Evolutionary conservation across 1,140 invertebrate genomes (phyloP).

Genomic region (Coenobita brevimanus): DNA sequence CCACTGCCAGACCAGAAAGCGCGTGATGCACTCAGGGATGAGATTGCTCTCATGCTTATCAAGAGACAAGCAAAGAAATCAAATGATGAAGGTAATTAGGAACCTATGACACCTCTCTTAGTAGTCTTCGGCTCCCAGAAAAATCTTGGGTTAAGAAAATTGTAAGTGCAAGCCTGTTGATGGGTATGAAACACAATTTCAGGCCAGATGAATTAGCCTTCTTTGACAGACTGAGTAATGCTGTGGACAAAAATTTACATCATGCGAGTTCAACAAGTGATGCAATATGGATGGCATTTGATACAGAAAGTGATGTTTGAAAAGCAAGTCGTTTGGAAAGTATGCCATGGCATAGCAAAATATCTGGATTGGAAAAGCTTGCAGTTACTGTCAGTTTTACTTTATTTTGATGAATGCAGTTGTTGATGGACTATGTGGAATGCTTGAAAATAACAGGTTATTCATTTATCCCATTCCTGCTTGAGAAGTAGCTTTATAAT

Average conservation of each 20-base stretch:
- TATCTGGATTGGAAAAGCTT: conserved; percentile 38
- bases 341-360: background rate
- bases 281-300: background rate
- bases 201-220: conserved; percentile 54
- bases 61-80: conserved; percentile 62
- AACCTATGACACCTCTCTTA: background rate
- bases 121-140: too few species aligned
- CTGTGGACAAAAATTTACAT: conserved; percentile 36
- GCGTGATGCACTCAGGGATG: conserved; percentile 88
- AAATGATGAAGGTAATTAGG: conserved; percentile 55
- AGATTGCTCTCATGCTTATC: conserved; percentile 80
- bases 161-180: conserved; percentile 49
- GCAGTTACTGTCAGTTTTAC: conserved; percentile 47
- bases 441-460: conserved; percentile 48
- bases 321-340: too few species aligned
- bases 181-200: conserved; percentile 62
- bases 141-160: background rate
- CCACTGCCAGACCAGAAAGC: conserved; percentile 87
- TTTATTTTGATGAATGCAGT: conserved; percentile 49
- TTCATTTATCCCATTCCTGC: conserved; percentile 59
- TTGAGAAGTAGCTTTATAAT: conserved; percentile 56
- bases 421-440: conserved; percentile 43
- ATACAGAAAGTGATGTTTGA: background rate
- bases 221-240: conserved; percentile 26
- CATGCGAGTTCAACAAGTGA: conserved; percentile 7